Base-by-base conservation (phyloP, 1,140 invertebrate species). In the Saccostrea cuccullata region DNA sequence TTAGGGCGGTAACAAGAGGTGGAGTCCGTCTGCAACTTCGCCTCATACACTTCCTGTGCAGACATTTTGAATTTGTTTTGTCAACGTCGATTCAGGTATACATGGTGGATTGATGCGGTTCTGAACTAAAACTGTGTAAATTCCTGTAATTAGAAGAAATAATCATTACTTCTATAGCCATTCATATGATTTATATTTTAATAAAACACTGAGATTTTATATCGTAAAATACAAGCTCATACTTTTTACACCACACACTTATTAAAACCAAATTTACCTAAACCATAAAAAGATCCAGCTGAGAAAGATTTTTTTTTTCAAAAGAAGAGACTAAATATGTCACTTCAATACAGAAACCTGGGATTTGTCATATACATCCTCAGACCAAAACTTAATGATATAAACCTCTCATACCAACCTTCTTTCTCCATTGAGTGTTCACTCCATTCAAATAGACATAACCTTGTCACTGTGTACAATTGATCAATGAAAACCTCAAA, bases 1-100 rank as follows among this genome's bases (percentile, higher is more conserved):
- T 92, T 91, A 12, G 94, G 94, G 55, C 93, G 89, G 90, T 93
- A 95, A 89, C 94, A 94, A 0, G 93, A 93, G 4, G 91, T 89
- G 26, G 86, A 90, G 26, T 87, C 89, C n/a, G 87, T 90, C 86
- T 89, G 84, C 26, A 91, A 89, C 73, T 90, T 91, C 47, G 89
- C 86, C 77, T 92, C 90, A 91, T 88, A 91, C 82, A 89, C 89
- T 86, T 89, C 89, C 86, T 89, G 86, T 23, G 89, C 89, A 58
- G 89, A 89, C 89, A 89, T 89, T 60, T 89, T 89, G 86, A 30
- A 36, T 85, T 55, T 70, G 26, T 23, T 67, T 82, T 30, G 11
- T 82, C 12, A 67, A 67, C 82, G 47, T 30, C 82, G 55, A 17
- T 84, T 87, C 40, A 55, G n/a, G 40, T n/a, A 84, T 84, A 56